Percentiles rank a stretch among this genome's conserved stretches.
Evolutionary conservation across 2,113 vertebrate genomes (phyloP).

Genomic region (Hemicordylus capensis): DNA sequence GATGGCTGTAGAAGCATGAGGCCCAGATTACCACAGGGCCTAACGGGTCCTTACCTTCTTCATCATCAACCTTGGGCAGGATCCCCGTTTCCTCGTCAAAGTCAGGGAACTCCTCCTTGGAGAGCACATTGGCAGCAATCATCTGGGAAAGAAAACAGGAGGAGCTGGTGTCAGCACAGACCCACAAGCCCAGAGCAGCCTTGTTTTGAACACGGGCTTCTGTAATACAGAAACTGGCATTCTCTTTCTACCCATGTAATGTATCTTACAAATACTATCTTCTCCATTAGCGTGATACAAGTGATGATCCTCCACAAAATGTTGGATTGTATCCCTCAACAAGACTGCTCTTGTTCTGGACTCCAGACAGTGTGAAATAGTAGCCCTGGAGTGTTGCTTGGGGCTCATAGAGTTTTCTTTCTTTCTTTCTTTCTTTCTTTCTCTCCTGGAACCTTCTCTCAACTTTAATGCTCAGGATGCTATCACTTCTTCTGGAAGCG

Average conservation of each 20-base stretch:
- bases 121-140: slow-evolving; percentile 98
- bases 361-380: no score
- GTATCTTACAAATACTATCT: background rate
- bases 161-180: accelerated
- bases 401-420: no score
- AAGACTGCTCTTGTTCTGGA: no score
- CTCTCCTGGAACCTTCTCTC: no score
- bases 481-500: no score
- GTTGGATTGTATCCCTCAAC: no score
- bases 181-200: background rate
- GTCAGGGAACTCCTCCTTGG: slow-evolving; percentile 98
- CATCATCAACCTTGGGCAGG: slow-evolving; percentile 97
- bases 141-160: slow-evolving; percentile 80
- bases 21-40: background rate
- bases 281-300: background rate
- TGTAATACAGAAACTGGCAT: background rate
- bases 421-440: no score
- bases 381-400: no score
- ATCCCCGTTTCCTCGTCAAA: slow-evolving; percentile 98
- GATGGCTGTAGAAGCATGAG: background rate
- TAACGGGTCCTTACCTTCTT: slow-evolving; percentile 84
- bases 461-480: no score
- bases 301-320: no score
- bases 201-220: background rate
- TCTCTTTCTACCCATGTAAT: background rate